Evolutionary conservation across 2,888 invertebrate genomes (phyloP), one percentile per base, ranked within the genome.

Genomic region (Standfussiana lucernea): DNA sequence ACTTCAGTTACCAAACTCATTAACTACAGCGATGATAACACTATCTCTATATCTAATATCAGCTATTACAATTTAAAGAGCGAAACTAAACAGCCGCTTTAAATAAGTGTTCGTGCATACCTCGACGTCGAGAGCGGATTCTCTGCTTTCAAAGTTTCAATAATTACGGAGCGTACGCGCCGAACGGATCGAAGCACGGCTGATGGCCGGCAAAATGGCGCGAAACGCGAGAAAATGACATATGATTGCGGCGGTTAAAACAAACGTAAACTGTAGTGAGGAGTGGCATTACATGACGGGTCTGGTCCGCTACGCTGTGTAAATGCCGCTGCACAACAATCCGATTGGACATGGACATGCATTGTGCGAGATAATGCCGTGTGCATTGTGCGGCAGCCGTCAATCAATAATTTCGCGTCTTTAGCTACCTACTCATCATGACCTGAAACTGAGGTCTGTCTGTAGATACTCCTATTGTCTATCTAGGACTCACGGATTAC

Each of bases 201-300:
- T 92, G 93, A 93, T 93, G 92, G 89, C 89, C 91, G 90, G 91
- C 88, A 92, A 94, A 94, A 93, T 90, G 91, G 92, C 91, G 93
- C 92, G 92, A 94, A 94, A 94, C 91, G 91, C 92, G 92, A 92
- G 93, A 93, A 95, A 95, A 95, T 94, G 92, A 94, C 93, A 91
- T 93, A 94, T 94, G 94, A 95, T 95, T 95, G 94, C 92, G 86
- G 92, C 91, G 90, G 92, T 94, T 95, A 93, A 94, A 94, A 94
- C 94, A 92, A 93, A 94, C 93, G 91, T 92, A 92, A 93, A 92
- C 91, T 91, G 92, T 89, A 84, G 88, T 87, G 89, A 85, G 84
- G 85, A 88, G 89, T 89, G 86, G 86, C 89, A 93, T 93, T 93
- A 92, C 89, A 84, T 78, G 80, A 83, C 85, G 83, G 83, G 88